Conservation (phyloP, 2,113 vertebrate species). For the Tragulus kanchil region DNA sequence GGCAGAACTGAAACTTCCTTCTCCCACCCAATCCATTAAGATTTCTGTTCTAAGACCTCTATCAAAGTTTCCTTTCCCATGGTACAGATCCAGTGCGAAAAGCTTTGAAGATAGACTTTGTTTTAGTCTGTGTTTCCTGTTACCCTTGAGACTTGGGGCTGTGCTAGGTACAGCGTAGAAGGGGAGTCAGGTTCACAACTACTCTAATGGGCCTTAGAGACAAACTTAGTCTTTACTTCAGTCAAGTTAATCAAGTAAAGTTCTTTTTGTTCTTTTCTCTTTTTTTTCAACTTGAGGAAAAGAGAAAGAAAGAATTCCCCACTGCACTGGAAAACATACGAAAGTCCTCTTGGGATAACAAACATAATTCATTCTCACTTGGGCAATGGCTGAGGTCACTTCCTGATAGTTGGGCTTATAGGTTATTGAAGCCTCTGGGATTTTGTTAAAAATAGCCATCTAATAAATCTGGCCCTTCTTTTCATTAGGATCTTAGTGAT, state of each 20-base stretch:
- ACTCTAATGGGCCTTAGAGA: not conserved
- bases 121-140: conserved; percentile 76
- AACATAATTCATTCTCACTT: conserved; percentile 83
- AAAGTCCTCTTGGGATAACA: conserved; percentile 79
- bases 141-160: conserved; percentile 52
- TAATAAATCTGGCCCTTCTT: conserved; percentile 83
- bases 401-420: conserved; percentile 80
- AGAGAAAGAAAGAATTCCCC: conserved; percentile 55
- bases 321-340: conserved; percentile 74
- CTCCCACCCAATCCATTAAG: conserved; percentile 41
- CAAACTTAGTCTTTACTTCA: conserved; percentile 3
- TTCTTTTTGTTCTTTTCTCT: conserved; percentile 54
- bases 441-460: conserved; percentile 84
- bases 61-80: conserved; percentile 80
- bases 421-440: conserved; percentile 73
- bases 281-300: conserved; percentile 65
- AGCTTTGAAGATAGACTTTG: conserved; percentile 78
- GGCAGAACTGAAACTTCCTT: conserved; percentile 48
- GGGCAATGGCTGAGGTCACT: conserved; percentile 83
- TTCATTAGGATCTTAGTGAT: conserved; percentile 81
- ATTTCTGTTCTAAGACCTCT: conserved; percentile 71
- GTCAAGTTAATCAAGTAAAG: not conserved
- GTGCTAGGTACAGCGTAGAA: not conserved
- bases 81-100: conserved; percentile 55
- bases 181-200: not conserved